Evolutionary conservation across 2,888 invertebrate species (phyloP), one percentile per base, ranked within the genome.

Genomic region (Linyphia triangularis): DNA sequence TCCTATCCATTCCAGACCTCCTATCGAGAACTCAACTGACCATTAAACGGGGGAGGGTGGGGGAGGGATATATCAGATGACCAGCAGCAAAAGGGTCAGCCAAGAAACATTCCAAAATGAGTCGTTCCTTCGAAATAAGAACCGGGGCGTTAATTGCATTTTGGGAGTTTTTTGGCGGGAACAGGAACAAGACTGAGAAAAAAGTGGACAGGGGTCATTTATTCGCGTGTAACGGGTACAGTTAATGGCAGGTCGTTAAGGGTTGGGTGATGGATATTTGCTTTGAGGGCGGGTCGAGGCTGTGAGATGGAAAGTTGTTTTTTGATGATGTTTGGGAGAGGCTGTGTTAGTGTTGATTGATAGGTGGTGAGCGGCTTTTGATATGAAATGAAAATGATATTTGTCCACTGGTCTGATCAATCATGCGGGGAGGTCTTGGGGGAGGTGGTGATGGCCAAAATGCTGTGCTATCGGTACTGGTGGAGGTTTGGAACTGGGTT

Each of bases 131-230:
- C 61, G 65, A 83, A 83, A 73, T 63, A 65, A 43, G 79, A 86
- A 51, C 40, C 79, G 30, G 5, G 59, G 57, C 73, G 28, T 88
- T 88, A 88, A 88, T 88, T 88, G 86, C 86, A 43, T 88, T 75
- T 67, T 86, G 70, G 67, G 43, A 33, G 70, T 81, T 61, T 70
- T 72, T 72, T 28, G 28, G 30, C 16, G 28, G 72, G 28, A 72
- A 72, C 26, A 26, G 72, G 59, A 61, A 75, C 59, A 75, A 22
- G 61, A 19, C 22, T 28, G 33, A 9, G 69, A 69, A 79, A n/a
- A n/a, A 67, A 26, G 16, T 7, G 37, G n/a, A 59, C 69, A 67
- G 33, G 40, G 82, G 72, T 43, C 82, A 43, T 72, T 82, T 70
- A 82, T 82, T 72, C 63, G 73, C 70, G 69, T 26, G 69, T 26